A percentile compares a stretch with the other conserved stretches of the same genome.
Conservation (phyloP, 2,113 vertebrate genomes). For the Numida meleagris region DNA sequence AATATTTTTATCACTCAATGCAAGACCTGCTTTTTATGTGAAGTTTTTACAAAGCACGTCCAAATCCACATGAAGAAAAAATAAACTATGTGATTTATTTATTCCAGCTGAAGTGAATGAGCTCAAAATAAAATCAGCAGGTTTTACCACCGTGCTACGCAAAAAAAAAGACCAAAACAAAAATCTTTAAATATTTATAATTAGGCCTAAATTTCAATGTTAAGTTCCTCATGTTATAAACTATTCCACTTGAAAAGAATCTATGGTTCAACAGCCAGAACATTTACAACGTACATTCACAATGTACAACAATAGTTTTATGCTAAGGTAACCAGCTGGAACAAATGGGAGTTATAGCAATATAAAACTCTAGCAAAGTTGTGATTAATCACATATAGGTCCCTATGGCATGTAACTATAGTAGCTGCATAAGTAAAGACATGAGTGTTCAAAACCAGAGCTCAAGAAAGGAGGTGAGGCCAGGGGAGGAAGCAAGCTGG, state of each 20-base stretch:
- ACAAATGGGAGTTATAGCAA: conserved; percentile 28
- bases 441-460: neutral
- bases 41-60: neutral
- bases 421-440: neutral
- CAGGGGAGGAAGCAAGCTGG: neutral
- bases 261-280: conserved; percentile 27
- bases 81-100: neutral
- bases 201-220: conserved; percentile 1
- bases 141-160: neutral
- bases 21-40: neutral
- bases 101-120: neutral
- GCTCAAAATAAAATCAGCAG: neutral
- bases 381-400: conserved; percentile 38
- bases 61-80: neutral
- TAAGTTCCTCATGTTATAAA: neutral
- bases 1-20: neutral
- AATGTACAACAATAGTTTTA: conserved; percentile 4
- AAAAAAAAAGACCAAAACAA: neutral
- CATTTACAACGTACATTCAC: neutral
- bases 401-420: neutral
- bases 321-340: conserved; percentile 38
- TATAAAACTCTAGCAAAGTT: conserved; percentile 33
- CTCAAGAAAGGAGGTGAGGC: neutral
- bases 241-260: neutral
- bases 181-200: neutral